Base-by-base conservation (phyloP, 2,797 vertebrate genomes). In the Acomys russatus region DNA sequence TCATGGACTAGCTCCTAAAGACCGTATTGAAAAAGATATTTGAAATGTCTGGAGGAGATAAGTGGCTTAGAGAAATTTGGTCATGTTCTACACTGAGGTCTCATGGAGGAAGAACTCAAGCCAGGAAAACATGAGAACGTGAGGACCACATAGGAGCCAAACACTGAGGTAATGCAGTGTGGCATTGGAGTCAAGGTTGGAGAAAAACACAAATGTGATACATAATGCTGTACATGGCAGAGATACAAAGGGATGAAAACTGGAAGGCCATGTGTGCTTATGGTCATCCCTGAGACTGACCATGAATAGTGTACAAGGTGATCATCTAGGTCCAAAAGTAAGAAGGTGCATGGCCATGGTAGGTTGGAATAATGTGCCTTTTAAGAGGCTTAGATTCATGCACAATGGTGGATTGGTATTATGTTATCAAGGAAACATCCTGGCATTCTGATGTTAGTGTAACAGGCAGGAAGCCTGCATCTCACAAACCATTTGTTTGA, bases 401-500 rank as follows among this genome's bases (percentile, higher is more conserved):
- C 30, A 9, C 8, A 25, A 51, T 64, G 78, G 83, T 28, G 63
- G 88, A 51, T 92, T 92, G 73, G 49, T 82, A 71, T 63, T 33
- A 23, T 15, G 4, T 80, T 77, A 63, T 59, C 2, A 0, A 94
- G 92, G 89, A 94, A 78, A 87, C 84, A 5, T 51, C 91, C 91
- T 51, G 61, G 74, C 70, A 56, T 70, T 89, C 89, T 91, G n/a
- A 73, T 91, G 78, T 63, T 73, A 89, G 76, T 51, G 17, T 73
- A 71, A 87, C 28, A 64, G 85, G 84, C 44, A 59, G 28, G 90
- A 95, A 91, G 93, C 71, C 80, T 9, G 2, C 76, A 71, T 95
- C 94, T 96, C 71, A 89, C 74, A 91, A 82, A 35, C 64, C 83
- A 88, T 94, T 83, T 94, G 88, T 93, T 94, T 83, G 35, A 89